A percentile compares a stretch with the other conserved stretches of the same genome.
Conservation (phyloP, 2,113 vertebrate species). For the Scomber scombrus region DNA sequence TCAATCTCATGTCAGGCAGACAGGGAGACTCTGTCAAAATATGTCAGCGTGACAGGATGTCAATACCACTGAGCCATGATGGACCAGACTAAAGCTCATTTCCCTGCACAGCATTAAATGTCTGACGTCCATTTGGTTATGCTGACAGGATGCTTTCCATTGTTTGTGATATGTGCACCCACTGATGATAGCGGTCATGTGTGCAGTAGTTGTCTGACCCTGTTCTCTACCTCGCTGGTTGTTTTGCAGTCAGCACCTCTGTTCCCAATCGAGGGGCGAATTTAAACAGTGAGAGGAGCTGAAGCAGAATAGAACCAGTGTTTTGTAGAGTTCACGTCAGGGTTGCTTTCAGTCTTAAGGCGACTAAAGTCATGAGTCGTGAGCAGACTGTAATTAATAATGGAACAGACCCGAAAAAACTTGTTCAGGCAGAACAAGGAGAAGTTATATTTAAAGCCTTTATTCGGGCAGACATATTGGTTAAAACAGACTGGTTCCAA, state of each 20-base stretch:
- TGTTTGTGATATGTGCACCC: constrained; percentile 6
- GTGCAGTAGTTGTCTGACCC: not conserved
- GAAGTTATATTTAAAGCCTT: no score
- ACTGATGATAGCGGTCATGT: not conserved
- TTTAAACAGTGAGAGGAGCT: constrained; percentile 16
- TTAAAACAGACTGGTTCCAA: no score
- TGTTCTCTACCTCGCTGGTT: not conserved
- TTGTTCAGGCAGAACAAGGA: not conserved
- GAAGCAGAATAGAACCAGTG: constrained; percentile 30
- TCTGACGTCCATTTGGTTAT: constrained; percentile 4
- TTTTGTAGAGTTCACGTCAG: constrained; percentile 20
- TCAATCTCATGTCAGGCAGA: constrained; percentile 2
- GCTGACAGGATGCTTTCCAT: constrained; percentile 9
- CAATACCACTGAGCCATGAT: constrained; percentile 20
- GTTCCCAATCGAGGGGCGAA: not conserved
- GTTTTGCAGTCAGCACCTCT: constrained; percentile 10
- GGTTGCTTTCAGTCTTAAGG: constrained; percentile 32
- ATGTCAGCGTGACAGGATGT: constrained; percentile 31
- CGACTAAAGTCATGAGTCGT: constrained; percentile 34
- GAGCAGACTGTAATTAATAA: constrained; percentile 48
- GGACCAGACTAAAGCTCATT: constrained; percentile 7
- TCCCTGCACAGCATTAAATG: constrained; percentile 3
- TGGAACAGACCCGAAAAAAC: constrained; percentile 16
- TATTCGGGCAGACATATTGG: no score
- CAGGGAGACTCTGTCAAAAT: constrained; percentile 23